A percentile compares a stretch with the other conserved stretches of the same genome.
Conservation (phyloP, 2,113 vertebrate genomes). For the Sorex araneus region DNA sequence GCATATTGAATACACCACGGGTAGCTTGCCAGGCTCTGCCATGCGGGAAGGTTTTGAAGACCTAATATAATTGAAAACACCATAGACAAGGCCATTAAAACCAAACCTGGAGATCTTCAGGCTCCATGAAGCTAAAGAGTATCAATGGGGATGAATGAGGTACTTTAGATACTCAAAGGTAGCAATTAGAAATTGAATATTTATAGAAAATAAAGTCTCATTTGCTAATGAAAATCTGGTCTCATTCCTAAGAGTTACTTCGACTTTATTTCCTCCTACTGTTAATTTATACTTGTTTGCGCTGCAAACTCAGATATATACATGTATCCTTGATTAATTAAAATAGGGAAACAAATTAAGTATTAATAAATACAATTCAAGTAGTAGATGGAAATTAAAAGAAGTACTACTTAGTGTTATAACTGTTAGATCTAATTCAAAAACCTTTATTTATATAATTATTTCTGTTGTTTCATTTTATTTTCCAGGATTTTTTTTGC, state of each 20-base stretch:
- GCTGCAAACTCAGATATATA: not conserved
- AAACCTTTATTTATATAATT: not conserved
- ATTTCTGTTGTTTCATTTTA: constrained; percentile 35
- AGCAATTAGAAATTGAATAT: not conserved
- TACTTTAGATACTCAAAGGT: constrained; percentile 9
- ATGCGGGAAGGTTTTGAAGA: constrained; percentile 55
- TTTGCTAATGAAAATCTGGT: constrained; percentile 43
- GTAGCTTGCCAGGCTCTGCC: too few species aligned
- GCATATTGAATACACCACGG: too few species aligned
- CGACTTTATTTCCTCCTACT: not conserved
- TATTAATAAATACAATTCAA: constrained; percentile 66
- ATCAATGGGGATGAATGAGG: fast-evolving
- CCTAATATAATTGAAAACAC: not conserved
- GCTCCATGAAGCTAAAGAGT: not conserved
- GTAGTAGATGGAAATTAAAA: not conserved
- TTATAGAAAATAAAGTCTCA: not conserved
- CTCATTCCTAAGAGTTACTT: constrained; percentile 39
- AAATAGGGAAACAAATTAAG: constrained; percentile 63
- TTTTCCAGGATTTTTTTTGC: not conserved
- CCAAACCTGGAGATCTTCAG: not conserved
- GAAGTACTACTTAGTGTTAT: not conserved
- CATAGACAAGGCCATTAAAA: not conserved
- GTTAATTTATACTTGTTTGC: not conserved
- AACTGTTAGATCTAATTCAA: constrained; percentile 34
- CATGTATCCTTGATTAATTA: constrained; percentile 60